A percentile compares a stretch with the other conserved stretches of the same genome.
Conservation (phyloP, 1,140 invertebrate species). For the Nomia melanderi region DNA sequence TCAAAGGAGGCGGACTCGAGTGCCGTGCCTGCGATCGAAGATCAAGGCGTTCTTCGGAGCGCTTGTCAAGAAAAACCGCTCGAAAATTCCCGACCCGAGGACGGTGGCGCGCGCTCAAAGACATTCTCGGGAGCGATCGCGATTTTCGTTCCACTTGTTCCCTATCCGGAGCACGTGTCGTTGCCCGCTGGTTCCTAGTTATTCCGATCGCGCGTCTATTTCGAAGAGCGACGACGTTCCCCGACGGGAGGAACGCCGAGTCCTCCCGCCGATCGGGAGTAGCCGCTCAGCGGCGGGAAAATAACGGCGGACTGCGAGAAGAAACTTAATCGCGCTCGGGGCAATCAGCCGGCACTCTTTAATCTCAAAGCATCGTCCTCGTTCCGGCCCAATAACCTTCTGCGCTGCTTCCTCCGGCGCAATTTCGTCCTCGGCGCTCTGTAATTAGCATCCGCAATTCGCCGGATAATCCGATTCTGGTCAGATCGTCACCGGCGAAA, state of each 20-base stretch:
- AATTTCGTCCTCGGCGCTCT: slow-evolving; percentile 23
- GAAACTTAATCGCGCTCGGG: not conserved
- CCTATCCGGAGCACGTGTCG: no score
- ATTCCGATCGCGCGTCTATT: no score
- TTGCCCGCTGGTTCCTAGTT: no score
- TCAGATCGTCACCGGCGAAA: slow-evolving; percentile 10
- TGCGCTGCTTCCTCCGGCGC: not conserved
- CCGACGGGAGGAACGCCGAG: no score
- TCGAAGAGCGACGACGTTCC: no score
- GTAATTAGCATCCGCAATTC: slow-evolving; percentile 45
- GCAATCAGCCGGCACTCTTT: slow-evolving; percentile 12
- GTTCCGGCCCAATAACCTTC: slow-evolving; percentile 11
- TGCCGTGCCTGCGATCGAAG: not conserved
- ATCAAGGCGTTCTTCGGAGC: slow-evolving; percentile 17
- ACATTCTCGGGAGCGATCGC: slow-evolving; percentile 21
- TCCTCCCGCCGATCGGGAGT: no score
- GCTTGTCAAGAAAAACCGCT: slow-evolving; percentile 8
- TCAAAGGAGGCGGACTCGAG: no score
- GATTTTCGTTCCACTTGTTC: slow-evolving; percentile 2
- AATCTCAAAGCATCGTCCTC: slow-evolving; percentile 15
- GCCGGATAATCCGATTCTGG: slow-evolving; percentile 31
- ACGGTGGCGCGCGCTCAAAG: slow-evolving; percentile 6
- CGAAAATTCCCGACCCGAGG: slow-evolving; percentile 3
- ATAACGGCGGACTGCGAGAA: not conserved
- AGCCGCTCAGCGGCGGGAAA: no score